Evolutionary conservation across 2,797 vertebrate species (phyloP).

Genomic region (Galago senegalensis): DNA sequence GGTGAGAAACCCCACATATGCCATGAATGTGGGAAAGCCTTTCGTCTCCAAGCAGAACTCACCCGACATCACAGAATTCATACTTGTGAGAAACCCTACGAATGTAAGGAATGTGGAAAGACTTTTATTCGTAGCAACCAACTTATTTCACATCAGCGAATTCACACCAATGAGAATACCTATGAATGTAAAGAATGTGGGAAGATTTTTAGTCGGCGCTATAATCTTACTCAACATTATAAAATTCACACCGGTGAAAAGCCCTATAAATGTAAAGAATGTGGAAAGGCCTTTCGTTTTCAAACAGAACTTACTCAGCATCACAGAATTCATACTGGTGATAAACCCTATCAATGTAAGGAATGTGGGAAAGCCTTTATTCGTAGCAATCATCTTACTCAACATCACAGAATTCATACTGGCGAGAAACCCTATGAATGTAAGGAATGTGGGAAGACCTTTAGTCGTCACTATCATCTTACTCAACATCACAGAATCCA

Average conservation of each 20-base stretch:
- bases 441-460: conserved; percentile 39
- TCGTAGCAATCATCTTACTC: conserved; percentile 19
- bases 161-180: conserved; percentile 50
- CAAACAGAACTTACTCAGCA: conserved; percentile 66
- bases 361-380: conserved; percentile 69
- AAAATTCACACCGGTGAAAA: conserved; percentile 70
- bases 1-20: conserved; percentile 58
- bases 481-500: conserved; percentile 58
- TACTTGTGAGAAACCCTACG: conserved; percentile 61
- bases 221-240: conserved; percentile 65
- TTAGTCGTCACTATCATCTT: conserved; percentile 28
- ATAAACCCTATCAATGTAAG: conserved; percentile 63
- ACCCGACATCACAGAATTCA: conserved; percentile 61
- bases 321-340: conserved; percentile 57
- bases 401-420: conserved; percentile 55
- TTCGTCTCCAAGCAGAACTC: conserved; percentile 47
- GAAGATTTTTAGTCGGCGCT: conserved; percentile 52
- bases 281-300: conserved; percentile 61
- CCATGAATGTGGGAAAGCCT: conserved; percentile 50
- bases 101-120: conserved; percentile 70
- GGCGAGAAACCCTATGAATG: conserved; percentile 52
- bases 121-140: conserved; percentile 58
- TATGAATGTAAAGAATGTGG: conserved; percentile 63
- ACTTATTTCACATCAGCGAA: conserved; percentile 67
- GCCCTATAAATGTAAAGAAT: conserved; percentile 70